These are phyloP conservation scores for Diploscapter pachys DNA, from an alignment of 1,140 invertebrate species.

Conservation along the genomic window DNA sequence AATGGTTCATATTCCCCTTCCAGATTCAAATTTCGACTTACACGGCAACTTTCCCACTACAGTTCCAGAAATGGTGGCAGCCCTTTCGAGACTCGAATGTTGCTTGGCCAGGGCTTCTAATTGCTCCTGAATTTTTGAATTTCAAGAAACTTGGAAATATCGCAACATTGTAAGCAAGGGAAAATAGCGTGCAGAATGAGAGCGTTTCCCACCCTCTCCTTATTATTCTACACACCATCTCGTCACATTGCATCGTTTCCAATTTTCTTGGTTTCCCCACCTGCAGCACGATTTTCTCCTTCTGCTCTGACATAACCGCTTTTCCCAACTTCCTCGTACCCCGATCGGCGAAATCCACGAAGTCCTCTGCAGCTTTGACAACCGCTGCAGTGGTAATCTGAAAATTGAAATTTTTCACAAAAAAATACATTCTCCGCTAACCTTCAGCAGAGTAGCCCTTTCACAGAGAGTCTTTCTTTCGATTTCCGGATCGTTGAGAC, in stretches of 20 bases:
- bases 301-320: constrained; percentile 19
- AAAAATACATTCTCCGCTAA: not conserved
- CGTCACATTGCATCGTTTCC: not conserved
- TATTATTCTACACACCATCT: not conserved
- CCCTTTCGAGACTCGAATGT: constrained; percentile 85
- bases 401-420: constrained; percentile 10
- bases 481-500: constrained; percentile 16
- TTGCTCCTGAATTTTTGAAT: constrained; percentile 73
- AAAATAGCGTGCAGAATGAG: not conserved
- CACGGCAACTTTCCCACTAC: constrained; percentile 4
- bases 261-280: not conserved
- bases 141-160: not conserved
- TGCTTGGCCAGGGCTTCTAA: constrained; percentile 93
- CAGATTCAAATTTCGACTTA: not conserved
- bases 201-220: not conserved
- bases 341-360: constrained; percentile 67
- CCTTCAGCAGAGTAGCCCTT: constrained; percentile 25
- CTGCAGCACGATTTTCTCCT: constrained; percentile 23
- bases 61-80: constrained; percentile 61
- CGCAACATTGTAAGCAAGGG: not conserved
- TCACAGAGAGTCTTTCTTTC: constrained; percentile 23
- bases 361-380: constrained; percentile 79
- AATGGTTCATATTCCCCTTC: too few relatives aligned
- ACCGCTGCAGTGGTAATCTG: constrained; percentile 33
- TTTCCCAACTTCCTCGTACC: constrained; percentile 74